Percentiles rank a stretch among this genome's conserved stretches.
Evolutionary conservation across 2,797 vertebrate species (phyloP).

Genomic region (Oreortyx pictus): DNA sequence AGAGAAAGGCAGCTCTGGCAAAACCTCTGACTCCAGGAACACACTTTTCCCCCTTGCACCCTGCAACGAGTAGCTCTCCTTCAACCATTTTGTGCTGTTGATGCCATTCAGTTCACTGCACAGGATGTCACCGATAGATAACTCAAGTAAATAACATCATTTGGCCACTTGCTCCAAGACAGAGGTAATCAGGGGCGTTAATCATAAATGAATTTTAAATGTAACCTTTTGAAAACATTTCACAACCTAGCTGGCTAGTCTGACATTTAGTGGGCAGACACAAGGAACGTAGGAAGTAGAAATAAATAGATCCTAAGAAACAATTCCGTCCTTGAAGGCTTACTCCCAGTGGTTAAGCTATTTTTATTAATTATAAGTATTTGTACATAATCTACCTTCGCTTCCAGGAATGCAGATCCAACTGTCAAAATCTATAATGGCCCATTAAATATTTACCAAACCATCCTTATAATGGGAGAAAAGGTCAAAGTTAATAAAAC

Average conservation of each 20-base stretch:
- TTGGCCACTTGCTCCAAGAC: neutral
- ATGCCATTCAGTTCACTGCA: neutral
- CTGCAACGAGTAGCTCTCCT: constrained; percentile 10
- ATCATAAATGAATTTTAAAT: constrained; percentile 20
- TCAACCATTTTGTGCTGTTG: constrained; percentile 56
- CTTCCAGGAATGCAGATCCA: constrained; percentile 71
- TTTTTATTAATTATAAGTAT: constrained; percentile 72
- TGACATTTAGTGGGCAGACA: neutral
- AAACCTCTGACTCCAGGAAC: neutral
- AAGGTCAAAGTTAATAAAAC: constrained; percentile 87
- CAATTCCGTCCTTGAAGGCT: constrained; percentile 26
- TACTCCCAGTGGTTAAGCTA: constrained; percentile 47
- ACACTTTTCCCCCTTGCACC: neutral
- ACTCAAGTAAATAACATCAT: constrained; percentile 24
- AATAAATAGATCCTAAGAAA: neutral
- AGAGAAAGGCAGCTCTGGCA: constrained; percentile 66
- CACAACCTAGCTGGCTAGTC: neutral
- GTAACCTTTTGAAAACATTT: constrained; percentile 11
- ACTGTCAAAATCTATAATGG: constrained; percentile 80
- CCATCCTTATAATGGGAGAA: constrained; percentile 79
- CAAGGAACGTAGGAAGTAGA: neutral
- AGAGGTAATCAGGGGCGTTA: neutral
- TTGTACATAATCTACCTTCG: constrained; percentile 3
- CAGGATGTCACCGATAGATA: neutral
- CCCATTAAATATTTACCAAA: constrained; percentile 84